Conservation (phyloP, 2,797 vertebrate species). For the Chromis chromis region DNA sequence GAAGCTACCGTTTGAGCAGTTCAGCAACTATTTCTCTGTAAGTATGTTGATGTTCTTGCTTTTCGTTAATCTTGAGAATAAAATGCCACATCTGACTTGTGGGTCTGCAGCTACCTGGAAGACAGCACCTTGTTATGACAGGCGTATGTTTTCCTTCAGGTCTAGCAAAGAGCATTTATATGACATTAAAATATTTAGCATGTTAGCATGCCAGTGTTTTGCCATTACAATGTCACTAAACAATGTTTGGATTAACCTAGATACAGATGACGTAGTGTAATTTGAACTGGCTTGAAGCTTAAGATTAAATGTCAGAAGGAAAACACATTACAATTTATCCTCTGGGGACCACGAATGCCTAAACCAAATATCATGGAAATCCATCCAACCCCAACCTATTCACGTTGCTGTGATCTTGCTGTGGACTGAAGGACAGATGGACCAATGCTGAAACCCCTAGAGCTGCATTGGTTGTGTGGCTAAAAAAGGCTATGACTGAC, state of each 20-base stretch:
- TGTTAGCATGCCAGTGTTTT: too few species aligned
- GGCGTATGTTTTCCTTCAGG: background rate
- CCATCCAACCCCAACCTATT: slow-evolving; percentile 12
- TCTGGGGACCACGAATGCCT: slow-evolving; percentile 9
- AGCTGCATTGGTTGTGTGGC: slow-evolving; percentile 36
- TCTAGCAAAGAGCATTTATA: background rate
- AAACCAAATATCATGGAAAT: slow-evolving; percentile 30
- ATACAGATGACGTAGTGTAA: background rate
- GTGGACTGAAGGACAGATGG: slow-evolving; percentile 19
- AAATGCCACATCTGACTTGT: too few species aligned
- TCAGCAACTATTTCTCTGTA: too few species aligned
- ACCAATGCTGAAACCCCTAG: slow-evolving; percentile 26
- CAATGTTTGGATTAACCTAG: too few species aligned
- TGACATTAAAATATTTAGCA: background rate
- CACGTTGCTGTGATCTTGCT: slow-evolving; percentile 14
- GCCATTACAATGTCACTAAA: too few species aligned
- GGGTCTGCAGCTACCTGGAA: too few species aligned
- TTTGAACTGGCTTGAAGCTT: background rate
- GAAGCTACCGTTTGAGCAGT: too few species aligned
- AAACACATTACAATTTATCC: slow-evolving; percentile 17
- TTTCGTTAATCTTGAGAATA: too few species aligned
- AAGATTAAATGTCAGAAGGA: slow-evolving; percentile 10
- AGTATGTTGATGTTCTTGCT: too few species aligned
- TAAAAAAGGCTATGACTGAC: slow-evolving; percentile 77
- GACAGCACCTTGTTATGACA: too few species aligned